Evolutionary conservation across 2,797 vertebrate genomes (phyloP).

Genomic region (Choloepus didactylus): DNA sequence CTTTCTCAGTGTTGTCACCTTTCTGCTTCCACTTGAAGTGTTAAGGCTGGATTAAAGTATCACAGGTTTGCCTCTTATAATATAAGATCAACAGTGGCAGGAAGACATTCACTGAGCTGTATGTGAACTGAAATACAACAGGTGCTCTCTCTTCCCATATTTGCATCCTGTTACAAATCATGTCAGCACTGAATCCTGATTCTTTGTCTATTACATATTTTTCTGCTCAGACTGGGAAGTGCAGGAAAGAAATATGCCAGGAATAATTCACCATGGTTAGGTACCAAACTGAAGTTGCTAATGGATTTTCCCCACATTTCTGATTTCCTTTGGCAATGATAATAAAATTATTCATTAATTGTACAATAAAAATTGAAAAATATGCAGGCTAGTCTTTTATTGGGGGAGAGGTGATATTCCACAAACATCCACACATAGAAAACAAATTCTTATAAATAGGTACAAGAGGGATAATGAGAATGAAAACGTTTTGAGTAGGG

Average conservation of each 20-base stretch:
- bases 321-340: constrained; percentile 12
- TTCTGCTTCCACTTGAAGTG: neutral
- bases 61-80: neutral
- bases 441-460: neutral
- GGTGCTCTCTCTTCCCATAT: neutral
- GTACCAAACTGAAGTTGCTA: neutral
- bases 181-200: constrained; percentile 11
- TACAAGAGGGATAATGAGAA: neutral
- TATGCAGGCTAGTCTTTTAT: neutral
- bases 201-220: constrained; percentile 36
- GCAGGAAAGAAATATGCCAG: constrained; percentile 1
- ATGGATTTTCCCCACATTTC: neutral
- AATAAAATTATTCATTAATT: neutral
- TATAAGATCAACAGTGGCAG: neutral
- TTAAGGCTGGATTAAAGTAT: neutral
- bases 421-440: neutral
- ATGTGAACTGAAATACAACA: constrained; percentile 11
- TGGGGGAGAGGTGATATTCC: neutral
- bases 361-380: neutral
- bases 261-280: constrained; percentile 8
- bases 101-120: neutral
- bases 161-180: constrained; percentile 49
- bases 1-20: neutral
- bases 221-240: neutral
- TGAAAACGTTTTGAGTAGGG: neutral